These are phyloP conservation scores for Notodonta ziczac DNA, from an alignment of 2,888 invertebrate genomes.

Conservation along the genomic window DNA sequence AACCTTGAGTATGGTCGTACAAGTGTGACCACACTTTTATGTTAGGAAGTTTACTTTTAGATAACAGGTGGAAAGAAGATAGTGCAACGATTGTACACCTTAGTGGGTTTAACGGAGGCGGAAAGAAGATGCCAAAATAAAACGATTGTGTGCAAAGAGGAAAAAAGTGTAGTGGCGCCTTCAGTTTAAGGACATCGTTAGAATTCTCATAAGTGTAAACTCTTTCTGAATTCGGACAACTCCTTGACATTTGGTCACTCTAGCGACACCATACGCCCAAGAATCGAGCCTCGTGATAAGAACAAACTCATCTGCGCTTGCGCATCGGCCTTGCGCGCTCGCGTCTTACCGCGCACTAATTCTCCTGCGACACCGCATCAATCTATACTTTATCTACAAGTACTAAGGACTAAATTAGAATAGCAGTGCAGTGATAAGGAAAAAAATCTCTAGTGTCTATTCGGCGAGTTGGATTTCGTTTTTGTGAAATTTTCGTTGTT, in stretches of 20 bases:
- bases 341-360: constrained; percentile 42
- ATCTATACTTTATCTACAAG: constrained; percentile 22
- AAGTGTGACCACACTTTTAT: constrained; percentile 24
- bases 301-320: constrained; percentile 66
- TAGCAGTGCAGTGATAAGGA: constrained; percentile 29
- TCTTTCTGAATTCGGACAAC: not conserved
- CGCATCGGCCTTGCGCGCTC: constrained; percentile 69
- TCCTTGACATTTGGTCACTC: constrained; percentile 28
- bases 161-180: too few species aligned
- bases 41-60: not conserved
- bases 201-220: too few species aligned
- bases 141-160: too few species aligned
- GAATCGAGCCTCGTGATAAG: constrained; percentile 66
- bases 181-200: too few species aligned
- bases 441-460: constrained; percentile 24
- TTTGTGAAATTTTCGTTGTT: constrained; percentile 33
- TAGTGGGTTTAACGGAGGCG: too few species aligned
- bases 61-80: not conserved
- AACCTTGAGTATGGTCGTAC: constrained; percentile 36
- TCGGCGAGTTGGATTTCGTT: constrained; percentile 27
- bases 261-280: constrained; percentile 9
- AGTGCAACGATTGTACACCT: too few species aligned
- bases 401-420: constrained; percentile 29
- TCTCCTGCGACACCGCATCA: not conserved
- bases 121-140: too few species aligned